These are phyloP conservation scores for Hyla sarda DNA, from an alignment of 2,113 vertebrate genomes.

Conservation along the genomic window DNA sequence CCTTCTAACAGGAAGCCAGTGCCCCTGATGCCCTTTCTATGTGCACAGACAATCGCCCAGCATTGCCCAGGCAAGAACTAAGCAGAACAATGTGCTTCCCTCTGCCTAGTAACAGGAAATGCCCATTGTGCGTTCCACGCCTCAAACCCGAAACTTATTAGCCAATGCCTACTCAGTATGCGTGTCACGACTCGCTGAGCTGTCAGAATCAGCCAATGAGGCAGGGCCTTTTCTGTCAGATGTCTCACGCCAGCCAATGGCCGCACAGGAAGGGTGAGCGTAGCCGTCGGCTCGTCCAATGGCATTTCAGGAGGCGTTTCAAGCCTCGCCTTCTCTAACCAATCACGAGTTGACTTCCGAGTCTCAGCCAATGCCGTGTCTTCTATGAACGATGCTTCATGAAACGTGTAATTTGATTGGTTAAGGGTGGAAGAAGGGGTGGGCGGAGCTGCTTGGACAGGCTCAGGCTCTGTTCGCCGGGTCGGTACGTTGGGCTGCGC, in stretches of 20 bases:
- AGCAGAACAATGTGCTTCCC: slow-evolving; percentile 36
- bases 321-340: slow-evolving; percentile 5
- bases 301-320: not conserved
- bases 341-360: not conserved
- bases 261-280: not conserved
- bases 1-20: not conserved
- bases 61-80: not conserved
- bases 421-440: not conserved
- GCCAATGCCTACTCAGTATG: slow-evolving; percentile 3
- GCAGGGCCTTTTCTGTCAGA: not conserved
- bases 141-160: not conserved
- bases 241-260: not conserved
- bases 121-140: slow-evolving; percentile 33
- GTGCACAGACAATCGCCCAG: not conserved
- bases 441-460: no score
- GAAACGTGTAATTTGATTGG: not conserved
- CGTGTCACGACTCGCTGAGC: not conserved
- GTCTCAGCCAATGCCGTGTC: not conserved
- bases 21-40: not conserved
- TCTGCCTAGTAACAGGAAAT: not conserved
- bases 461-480: slow-evolving; percentile 14
- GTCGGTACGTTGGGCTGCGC: slow-evolving; percentile 15
- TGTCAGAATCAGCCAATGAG: not conserved
- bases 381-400: not conserved
- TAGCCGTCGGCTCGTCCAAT: not conserved